A percentile compares a stretch with the other conserved stretches of the same genome.
These are phyloP conservation scores for Hippocampus zosterae DNA, from an alignment of 2,113 vertebrate species.

Conservation along the genomic window DNA sequence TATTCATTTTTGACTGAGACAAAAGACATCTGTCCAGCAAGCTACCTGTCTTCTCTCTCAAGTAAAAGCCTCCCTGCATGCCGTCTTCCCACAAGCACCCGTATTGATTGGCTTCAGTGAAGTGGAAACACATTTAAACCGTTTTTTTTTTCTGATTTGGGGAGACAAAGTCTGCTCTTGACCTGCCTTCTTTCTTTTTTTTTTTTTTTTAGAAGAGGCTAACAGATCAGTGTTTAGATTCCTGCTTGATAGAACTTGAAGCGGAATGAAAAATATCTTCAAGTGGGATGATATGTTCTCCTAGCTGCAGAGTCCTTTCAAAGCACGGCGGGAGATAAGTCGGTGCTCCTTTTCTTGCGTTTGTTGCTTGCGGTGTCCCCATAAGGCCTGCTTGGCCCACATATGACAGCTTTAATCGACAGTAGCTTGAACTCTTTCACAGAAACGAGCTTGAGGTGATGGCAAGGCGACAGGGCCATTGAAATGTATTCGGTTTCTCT, in stretches of 20 bases:
- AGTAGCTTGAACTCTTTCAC: slow-evolving; percentile 1
- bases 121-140: background rate
- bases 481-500: background rate
- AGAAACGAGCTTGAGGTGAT: background rate
- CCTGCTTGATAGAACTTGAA: background rate
- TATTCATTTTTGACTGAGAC: slow-evolving; percentile 10
- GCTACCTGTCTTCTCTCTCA: slow-evolving; percentile 6
- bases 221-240: background rate
- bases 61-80: slow-evolving; percentile 1
- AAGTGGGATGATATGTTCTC: slow-evolving; percentile 1
- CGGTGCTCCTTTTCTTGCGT: slow-evolving; percentile 4
- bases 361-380: slow-evolving; percentile 2
- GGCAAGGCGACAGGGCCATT: slow-evolving; percentile 4
- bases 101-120: slow-evolving; percentile 1
- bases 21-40: slow-evolving; percentile 15
- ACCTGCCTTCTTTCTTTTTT: background rate
- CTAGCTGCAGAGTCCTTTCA: background rate
- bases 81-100: background rate
- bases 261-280: background rate
- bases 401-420: background rate
- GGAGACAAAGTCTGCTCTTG: background rate
- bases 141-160: background rate
- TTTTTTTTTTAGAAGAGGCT: background rate
- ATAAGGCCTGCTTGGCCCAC: background rate
- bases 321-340: background rate